Evolutionary conservation across 1,140 invertebrate genomes (phyloP), one percentile per base, ranked within the genome.

Genomic region (Philotrypesis tridentata): DNA sequence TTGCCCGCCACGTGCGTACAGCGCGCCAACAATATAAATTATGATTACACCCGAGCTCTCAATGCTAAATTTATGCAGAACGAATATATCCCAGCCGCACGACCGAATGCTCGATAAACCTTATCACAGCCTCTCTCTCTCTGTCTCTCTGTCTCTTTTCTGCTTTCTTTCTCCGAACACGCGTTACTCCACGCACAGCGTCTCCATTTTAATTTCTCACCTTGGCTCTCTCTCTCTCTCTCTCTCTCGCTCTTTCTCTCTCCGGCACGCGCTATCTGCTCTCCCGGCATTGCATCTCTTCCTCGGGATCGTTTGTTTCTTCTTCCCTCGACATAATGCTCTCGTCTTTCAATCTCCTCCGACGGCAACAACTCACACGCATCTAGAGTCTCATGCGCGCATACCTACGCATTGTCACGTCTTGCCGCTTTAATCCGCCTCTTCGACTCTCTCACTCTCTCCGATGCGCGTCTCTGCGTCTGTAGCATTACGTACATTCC

Each of bases 301-400:
- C 17, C 68, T 65, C 48, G 1, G 40, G 6, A 3, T 55, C 48
- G 48, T 55, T 55, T 55, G 21, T 55, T 55, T 55, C 14, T 55
- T 55, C 48, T 55, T 55, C 14, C 1, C 9, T 70, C 31, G 68
- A 48, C 9, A 37, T 72, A 9, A 27, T 21, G 71, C 67, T 74
- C 71, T 82, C 74, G 71, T 78, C 80, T 82, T 82, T 70, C 73
- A 71, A 75, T 70, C 73, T 71, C 12, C n/a, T n/a, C 43, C n/a
- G 23, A 14, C 73, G 61, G 70, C n/a, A 67, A 55, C 55, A 74
- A 68, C 63, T 77, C 74, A 33, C 65, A 71, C 73, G 80, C 80
- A 71, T 71, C 21, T 76, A 75, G 9, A 73, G 40, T 75, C n/a
- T 70, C 43, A 23, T 27, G 25, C 14, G 65, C 72, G 74, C 68